phyloP scores from a whole-genome alignment of 2,113 vertebrate genomes.

The Acanthisitta chloris region DNA sequence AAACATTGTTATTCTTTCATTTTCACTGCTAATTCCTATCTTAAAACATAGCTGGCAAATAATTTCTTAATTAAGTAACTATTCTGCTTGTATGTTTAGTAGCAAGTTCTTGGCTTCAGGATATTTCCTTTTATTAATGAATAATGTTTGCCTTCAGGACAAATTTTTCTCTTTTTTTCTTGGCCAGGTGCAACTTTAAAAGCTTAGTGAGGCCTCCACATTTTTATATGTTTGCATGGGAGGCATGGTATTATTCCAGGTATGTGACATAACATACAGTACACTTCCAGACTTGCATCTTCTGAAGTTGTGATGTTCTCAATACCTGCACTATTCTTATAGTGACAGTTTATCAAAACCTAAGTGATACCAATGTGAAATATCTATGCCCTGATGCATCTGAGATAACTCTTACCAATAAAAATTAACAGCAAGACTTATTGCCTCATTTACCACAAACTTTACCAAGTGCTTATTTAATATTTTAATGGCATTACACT shows the following conservation, averaged over 20 bases:
- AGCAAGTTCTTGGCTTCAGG: constrained; percentile 25
- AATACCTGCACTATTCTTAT: background rate
- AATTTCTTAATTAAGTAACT: constrained; percentile 1
- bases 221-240: constrained; percentile 8
- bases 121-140: background rate
- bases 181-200: constrained; percentile 47
- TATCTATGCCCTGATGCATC: background rate
- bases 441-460: background rate
- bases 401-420: background rate
- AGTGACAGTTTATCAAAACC: background rate
- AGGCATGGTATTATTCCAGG: constrained; percentile 15
- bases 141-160: constrained; percentile 19
- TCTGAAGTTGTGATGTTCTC: background rate
- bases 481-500: background rate
- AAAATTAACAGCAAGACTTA: background rate
- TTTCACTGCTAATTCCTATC: background rate
- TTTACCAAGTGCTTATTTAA: background rate
- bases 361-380: background rate
- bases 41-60: background rate
- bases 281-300: constrained; percentile 49
- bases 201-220: constrained; percentile 4
- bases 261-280: constrained; percentile 10
- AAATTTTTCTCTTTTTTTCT: background rate
- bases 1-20: background rate
- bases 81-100: background rate